Percentiles rank a stretch among this genome's conserved stretches.
phyloP scores from a whole-genome alignment of 37 sponge, comb jelly and placozoan genomes.

The Mnemiopsis leidyi region DNA sequence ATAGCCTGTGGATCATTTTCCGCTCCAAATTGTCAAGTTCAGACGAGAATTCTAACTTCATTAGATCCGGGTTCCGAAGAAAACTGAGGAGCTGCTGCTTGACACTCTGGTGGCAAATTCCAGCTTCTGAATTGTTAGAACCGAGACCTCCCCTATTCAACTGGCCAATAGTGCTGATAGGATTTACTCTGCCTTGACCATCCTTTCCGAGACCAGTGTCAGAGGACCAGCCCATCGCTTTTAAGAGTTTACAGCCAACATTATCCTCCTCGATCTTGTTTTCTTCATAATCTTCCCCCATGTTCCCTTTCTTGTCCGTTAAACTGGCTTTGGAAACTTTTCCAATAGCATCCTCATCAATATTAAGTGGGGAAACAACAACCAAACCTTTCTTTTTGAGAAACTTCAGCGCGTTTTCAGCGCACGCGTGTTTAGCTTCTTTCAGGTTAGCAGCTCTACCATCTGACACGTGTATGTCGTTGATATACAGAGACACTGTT shows the following conservation, averaged over 20 bases:
- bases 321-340: background rate
- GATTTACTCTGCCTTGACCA: constrained; percentile 39
- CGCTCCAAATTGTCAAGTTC: constrained; percentile 20
- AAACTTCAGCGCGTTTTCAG: constrained; percentile 5
- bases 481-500: constrained; percentile 24
- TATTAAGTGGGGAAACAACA: background rate
- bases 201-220: constrained; percentile 60
- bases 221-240: constrained; percentile 41
- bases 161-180: constrained; percentile 10
- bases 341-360: background rate
- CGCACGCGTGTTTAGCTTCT: background rate
- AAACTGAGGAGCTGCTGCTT: background rate
- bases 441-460: constrained; percentile 9
- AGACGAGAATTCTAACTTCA: background rate
- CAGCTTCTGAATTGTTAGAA: background rate
- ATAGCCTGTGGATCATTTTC: constrained; percentile 22
- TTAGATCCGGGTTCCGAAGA: background rate
- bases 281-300: background rate
- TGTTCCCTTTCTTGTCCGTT: background rate
- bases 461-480: background rate
- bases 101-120: background rate
- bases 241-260: constrained; percentile 56
- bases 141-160: constrained; percentile 36
- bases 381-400: constrained; percentile 36
- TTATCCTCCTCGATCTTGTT: constrained; percentile 27